Base-by-base conservation (phyloP, 2,797 vertebrate genomes). In the Enteromius anoplus region DNA sequence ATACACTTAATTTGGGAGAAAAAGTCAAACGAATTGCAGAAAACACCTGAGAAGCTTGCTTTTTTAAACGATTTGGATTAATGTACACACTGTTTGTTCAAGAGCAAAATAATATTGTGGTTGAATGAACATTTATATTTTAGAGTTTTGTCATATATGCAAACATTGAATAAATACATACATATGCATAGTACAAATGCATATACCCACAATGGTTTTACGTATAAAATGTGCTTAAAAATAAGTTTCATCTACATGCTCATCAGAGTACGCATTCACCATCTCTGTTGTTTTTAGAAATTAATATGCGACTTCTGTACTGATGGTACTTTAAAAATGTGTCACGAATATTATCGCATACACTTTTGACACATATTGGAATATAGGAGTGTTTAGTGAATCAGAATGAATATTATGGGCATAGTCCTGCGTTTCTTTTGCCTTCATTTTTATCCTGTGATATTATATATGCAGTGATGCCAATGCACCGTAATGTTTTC, bases 371-470 rank as follows among this genome's bases (percentile, higher is more conserved):
- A 37, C 7, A 40, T 34, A 71, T 62, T 79, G 47, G 51, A 37
- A 32, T 45, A 32, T 15, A 19, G 29, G 14, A 32, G n/a, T 66
- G 37, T 75, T 40, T 6, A 37, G 10, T 15, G 51, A 45, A 58
- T 47, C 32, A 26, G 21, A 68, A 58, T 58, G 17, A 21, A 64
- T 49, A 51, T 73, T 23, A 51, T 26, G 32, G 69, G 21, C 80
- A 17, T 19, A 75, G 26, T 69, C 51, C 40, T 17, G 51, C 14
- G 32, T 78, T 78, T 51, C 40, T 34, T 17, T 78, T 66, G 11
- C 42, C 12, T 2, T 78, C 19, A 7, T 82, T 66, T 82, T 66
- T 82, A 60, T 45, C 47, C 47, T 82, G 73, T 68, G 60, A 75
- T 66, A 23, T 34, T 42, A 42, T 40, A 60, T 71, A 49, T 69